Evolutionary conservation across 2,113 vertebrate species (phyloP), one percentile per base, ranked within the genome.

Genomic region (Gavialis gangeticus): DNA sequence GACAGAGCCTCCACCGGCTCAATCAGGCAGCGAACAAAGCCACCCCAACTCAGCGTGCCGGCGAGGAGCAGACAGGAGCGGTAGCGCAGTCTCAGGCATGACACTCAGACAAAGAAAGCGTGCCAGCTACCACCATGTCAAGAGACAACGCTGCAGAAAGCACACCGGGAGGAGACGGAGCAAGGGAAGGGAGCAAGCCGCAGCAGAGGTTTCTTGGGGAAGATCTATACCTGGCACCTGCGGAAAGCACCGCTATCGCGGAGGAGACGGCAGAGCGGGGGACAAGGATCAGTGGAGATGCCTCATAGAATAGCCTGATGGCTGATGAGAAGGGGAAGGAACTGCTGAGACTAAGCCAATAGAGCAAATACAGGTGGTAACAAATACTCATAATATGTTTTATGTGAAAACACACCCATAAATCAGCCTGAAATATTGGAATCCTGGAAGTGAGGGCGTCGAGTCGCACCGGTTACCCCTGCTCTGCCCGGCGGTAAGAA

Each of bases 1-100:
- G 91, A 88, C 82, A 86, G 94, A 86, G 92, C 84, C 73, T 83
- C 82, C 89, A 89, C 93, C 87, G 80, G 67, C 82, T 96, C 90
- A 37, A 69, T 93, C 86, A 89, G 84, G 73, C 77, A 8, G 59
- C 75, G 80, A 75, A 75, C 19, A 58, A 85, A 90, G 77, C 58
- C 14, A 21, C 27, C 5, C 76, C 13, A 5, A 37, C 75, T 22
- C 2, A 3, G n/a, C 9, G 11, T 12, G 60, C 22, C 2, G 0
- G 57, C 2, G 80, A 24, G 66, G 63, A 46, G 2, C 2, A 2
- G 34, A 11, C 6, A 25, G 12, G 71, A 62, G 24, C 9, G 5
- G 5, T 3, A 18, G 16, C 14, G 14, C 27, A n/a, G 5, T 7
- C 12, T 6, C 86, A 10, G 5, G 16, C 62, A 8, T 12, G 19